Evolutionary conservation across 2,113 vertebrate genomes (phyloP).

Genomic region (Phoxinus phoxinus): DNA sequence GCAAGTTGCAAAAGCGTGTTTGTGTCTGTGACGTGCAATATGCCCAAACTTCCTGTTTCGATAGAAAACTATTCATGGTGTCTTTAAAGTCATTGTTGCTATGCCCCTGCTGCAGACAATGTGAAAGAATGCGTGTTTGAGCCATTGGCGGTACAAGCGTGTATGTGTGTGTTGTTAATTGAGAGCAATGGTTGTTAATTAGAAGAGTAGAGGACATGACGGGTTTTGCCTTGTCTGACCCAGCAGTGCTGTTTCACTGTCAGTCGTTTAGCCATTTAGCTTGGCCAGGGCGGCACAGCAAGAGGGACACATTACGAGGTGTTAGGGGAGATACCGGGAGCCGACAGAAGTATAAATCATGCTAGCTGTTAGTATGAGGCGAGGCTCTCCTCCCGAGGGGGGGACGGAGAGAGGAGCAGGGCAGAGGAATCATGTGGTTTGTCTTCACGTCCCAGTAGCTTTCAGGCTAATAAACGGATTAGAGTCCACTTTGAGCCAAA

Average conservation of each 20-base stretch:
- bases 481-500: slow-evolving; percentile 80
- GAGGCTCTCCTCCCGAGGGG: slow-evolving; percentile 28
- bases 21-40: background rate
- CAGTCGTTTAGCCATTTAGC: slow-evolving; percentile 28
- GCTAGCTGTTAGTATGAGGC: slow-evolving; percentile 33
- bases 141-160: background rate
- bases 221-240: slow-evolving; percentile 33
- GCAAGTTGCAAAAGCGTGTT: background rate
- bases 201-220: slow-evolving; percentile 42
- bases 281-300: slow-evolving; percentile 17
- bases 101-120: background rate
- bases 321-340: slow-evolving; percentile 33
- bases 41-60: background rate
- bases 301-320: slow-evolving; percentile 24
- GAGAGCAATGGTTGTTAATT: slow-evolving; percentile 64
- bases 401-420: slow-evolving; percentile 23
- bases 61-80: background rate
- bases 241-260: slow-evolving; percentile 27
- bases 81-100: slow-evolving; percentile 4
- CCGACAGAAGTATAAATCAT: slow-evolving; percentile 37
- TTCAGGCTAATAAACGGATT: slow-evolving; percentile 80
- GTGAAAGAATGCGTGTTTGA: slow-evolving; percentile 31
- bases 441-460: slow-evolving; percentile 76
- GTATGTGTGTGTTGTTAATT: slow-evolving; percentile 53
- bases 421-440: slow-evolving; percentile 67